Conservation (phyloP, 2,113 vertebrate genomes). For the Toxotes chatareus region DNA sequence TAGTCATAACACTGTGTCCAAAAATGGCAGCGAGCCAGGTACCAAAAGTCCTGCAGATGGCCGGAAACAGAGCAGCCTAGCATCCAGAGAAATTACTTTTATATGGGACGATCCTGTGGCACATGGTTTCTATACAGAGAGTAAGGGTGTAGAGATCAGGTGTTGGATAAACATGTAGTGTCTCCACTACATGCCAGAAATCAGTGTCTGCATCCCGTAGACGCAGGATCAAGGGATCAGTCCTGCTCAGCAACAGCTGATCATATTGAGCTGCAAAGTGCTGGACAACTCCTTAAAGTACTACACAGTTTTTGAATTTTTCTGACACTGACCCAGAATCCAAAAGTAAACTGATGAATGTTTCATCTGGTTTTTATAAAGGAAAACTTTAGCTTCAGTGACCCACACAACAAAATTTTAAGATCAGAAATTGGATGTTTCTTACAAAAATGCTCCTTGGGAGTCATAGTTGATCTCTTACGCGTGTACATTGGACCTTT, state of each 20-base stretch:
- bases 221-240: too few relatives aligned
- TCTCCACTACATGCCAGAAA: not conserved
- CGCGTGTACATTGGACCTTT: not conserved
- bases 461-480: not conserved
- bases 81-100: not conserved
- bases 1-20: constrained; percentile 18
- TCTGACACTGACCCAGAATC: not conserved
- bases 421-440: not conserved
- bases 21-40: constrained; percentile 20
- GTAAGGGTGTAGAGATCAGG: not conserved
- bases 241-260: not conserved
- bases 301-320: not conserved
- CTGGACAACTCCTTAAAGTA: not conserved
- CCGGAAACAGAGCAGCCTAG: not conserved
- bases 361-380: not conserved
- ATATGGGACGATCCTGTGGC: not conserved
- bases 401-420: not conserved
- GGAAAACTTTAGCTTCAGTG: not conserved
- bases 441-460: not conserved
- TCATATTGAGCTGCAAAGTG: not conserved
- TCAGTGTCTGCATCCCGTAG: not conserved
- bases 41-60: constrained; percentile 15
- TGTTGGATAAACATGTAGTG: not conserved
- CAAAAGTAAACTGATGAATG: not conserved
- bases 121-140: not conserved